Base-by-base conservation (phyloP, 2,888 invertebrate species). In the Coecobrya sp. region DNA sequence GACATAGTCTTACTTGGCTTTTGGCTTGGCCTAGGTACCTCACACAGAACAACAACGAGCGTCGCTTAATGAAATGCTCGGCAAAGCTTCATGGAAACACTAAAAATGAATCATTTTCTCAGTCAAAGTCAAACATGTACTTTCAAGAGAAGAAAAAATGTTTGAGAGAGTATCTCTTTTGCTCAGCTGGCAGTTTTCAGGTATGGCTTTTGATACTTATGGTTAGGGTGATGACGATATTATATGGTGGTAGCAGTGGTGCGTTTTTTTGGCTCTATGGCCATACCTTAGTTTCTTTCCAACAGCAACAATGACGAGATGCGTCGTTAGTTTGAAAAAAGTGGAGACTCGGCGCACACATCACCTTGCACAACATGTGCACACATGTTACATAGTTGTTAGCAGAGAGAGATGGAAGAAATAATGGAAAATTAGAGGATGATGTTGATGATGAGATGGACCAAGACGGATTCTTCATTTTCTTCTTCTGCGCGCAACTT, bases 91-190 rank as follows among this genome's bases (percentile, higher is more conserved):
- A 86, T 85, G 90, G 90, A 90, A 90, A 86, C 90, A 90, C 76
- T 90, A 90, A 90, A 90, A 90, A 90, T 90, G 90, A 90, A 90
- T 90, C 90, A 90, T 90, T 90, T 89, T 90, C 90, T 86, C 84
- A 84, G 62, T 52, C 65, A 65, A 81, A 52, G 59, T 81, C 52
- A 55, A 81, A 30, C 81, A 19, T 19, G 8, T 22, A 79, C 13
- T 11, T 36, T 36, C 30, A 22, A 11, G 16, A 4, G 22, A 1
- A 65, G 25, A 65, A 25, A 19, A 59, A 49, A 49, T 49, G 49
- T 49, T 59, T n/a, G 1, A 59, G 59, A 59, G 19, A 59, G 16
- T 5, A 19, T 19, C 59, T 13, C 19, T 13, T 10, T 19, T 19
- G 7, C 89, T 84, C 89, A 88, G 88, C 84, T 89, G 89, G 89